Evolutionary conservation across 2,888 invertebrate species (phyloP).

Genomic region (Idaea biselata): DNA sequence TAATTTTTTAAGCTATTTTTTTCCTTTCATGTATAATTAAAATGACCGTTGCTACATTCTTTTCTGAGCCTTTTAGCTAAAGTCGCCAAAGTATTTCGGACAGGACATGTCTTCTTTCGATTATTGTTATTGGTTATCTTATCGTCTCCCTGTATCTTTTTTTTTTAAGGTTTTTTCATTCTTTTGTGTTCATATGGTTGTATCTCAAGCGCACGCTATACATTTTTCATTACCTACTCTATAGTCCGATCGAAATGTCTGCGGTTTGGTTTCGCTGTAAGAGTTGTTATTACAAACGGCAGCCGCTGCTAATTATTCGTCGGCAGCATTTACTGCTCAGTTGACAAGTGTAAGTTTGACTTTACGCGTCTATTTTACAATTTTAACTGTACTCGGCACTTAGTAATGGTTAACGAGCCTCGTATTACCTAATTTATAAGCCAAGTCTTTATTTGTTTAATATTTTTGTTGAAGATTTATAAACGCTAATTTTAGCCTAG

Average conservation of each 20-base stretch:
- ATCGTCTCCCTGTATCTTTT: too few species aligned
- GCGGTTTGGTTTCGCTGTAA: neutral
- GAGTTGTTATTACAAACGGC: neutral
- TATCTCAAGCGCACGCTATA: neutral
- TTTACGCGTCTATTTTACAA: slow-evolving; percentile 35
- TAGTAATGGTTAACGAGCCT: neutral
- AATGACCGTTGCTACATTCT: too few species aligned
- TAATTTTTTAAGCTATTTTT: neutral
- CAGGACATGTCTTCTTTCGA: too few species aligned
- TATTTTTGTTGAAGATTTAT: neutral
- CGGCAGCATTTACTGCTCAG: slow-evolving; percentile 36
- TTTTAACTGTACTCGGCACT: slow-evolving; percentile 18
- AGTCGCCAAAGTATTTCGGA: too few species aligned
- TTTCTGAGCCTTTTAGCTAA: too few species aligned
- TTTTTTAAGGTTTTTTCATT: too few species aligned
- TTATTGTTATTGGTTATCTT: too few species aligned
- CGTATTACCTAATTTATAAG: neutral
- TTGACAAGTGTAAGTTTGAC: slow-evolving; percentile 44
- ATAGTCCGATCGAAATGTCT: neutral
- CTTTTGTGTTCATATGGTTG: too few species aligned
- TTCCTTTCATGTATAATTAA: neutral
- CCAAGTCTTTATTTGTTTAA: neutral
- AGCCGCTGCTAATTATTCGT: slow-evolving; percentile 2
- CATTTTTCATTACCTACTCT: neutral
- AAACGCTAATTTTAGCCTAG: neutral